These are phyloP conservation scores for Raphicerus campestris DNA, from an alignment of 2,113 vertebrate species.

Conservation along the genomic window DNA sequence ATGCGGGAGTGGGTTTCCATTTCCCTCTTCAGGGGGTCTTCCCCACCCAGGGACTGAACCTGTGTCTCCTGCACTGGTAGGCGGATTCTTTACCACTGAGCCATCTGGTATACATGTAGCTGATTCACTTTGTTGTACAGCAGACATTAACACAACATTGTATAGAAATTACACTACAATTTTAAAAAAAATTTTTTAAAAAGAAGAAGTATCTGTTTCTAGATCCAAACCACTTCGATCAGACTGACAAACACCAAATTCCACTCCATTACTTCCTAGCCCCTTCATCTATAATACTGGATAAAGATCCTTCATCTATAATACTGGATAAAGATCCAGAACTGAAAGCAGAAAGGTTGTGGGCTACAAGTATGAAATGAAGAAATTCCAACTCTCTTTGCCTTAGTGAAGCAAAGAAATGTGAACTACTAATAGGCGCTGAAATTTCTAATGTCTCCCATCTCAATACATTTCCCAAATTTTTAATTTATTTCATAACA, in stretches of 20 bases:
- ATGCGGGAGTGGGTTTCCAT: background rate
- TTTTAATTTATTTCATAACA: slow-evolving; percentile 37
- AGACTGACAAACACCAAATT: background rate
- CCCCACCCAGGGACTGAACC: background rate
- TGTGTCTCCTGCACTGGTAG: background rate
- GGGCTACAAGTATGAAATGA: background rate
- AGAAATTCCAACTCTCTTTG: background rate
- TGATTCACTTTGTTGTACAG: background rate
- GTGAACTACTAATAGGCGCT: background rate
- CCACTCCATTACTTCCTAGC: background rate
- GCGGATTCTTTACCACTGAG: background rate
- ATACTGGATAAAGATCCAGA: background rate
- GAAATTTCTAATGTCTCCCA: background rate
- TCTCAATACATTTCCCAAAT: background rate
- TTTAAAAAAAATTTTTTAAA: background rate
- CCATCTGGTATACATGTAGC: background rate
- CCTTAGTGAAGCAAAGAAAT: background rate
- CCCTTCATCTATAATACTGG: background rate
- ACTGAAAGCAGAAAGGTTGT: background rate
- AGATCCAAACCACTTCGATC: background rate
- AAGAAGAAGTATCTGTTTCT: background rate
- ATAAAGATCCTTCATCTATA: background rate
- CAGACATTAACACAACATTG: background rate
- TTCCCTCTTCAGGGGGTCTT: background rate
- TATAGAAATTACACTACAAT: background rate